Evolutionary conservation across 2,888 invertebrate genomes (phyloP), one percentile per base, ranked within the genome.

Genomic region (Sarcophaga rosellei): DNA sequence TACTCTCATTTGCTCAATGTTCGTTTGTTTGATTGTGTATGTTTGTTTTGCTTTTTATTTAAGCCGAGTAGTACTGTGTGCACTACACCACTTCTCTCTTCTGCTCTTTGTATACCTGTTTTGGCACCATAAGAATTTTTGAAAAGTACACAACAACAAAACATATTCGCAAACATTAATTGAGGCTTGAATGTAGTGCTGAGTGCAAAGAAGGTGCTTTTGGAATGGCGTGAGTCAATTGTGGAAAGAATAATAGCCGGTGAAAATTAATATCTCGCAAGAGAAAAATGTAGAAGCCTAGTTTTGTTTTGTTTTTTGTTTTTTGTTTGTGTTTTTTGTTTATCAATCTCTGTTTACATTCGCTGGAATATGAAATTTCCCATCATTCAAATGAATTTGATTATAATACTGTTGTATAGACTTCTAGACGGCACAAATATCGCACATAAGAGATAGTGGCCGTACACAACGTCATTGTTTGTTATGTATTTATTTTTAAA

Each of bases 161-260:
- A 53, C 1, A 17, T 53, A 17, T 17, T 15, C 15, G 53, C 53
- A 53, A 53, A 53, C 70, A n/a, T 11, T 5, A 57, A 57, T 17
- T n/a, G 5, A 70, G 20, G 53, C 20, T 57, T 70, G 4, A 70
- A 25, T 11, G 20, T 70, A 25, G 70, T 70, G 70, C 70, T 35
- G 70, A 17, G 70, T 57, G 70, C 70, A 70, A 70, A n/a, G 53
- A 70, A 57, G 17, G 35, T 68, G 47, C 20, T 47, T 53, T 53
- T 15, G 53, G 53, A 4, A 53, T 53, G 53, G 53, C 17, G 53
- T 53, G 53, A 53, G 5, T 15, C 12, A 23, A 69, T 8, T 69
- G 25, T n/a, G n/a, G 10, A 74, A 73, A 73, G 17, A 45, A 53
- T 47, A 74, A 73, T 73, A 61, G 61, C 73, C 73, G 61, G 73